Evolutionary conservation across 2,888 invertebrate genomes (phyloP), one percentile per base, ranked within the genome.

Genomic region (Pseudeuparius sepicola): DNA sequence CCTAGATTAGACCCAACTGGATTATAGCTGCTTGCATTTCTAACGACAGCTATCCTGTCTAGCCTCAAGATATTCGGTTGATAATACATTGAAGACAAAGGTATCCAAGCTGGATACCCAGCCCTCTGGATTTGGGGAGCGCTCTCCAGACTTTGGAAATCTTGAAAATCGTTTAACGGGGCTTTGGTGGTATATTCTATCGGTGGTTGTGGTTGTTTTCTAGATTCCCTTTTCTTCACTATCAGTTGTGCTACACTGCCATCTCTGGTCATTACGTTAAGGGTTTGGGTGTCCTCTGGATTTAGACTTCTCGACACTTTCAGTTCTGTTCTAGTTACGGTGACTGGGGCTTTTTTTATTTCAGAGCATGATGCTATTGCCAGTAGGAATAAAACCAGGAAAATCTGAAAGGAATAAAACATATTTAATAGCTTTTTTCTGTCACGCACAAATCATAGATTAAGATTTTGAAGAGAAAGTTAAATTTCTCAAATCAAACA

Each of bases 221-320:
- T 77, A 3, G 65, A 63, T 36, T 76, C 75, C 40, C 77, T 68
- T 51, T 77, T 72, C 58, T 82, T 82, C 4, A 84, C 80, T 25
- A 84, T 78, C 7, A 87, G 64, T 47, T 83, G 83, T 1, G 86
- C 82, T 14, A 83, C 63, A 39, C 75, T 78, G 2, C 87, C 87
- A 13, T 78, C 72, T 52, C 75, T 76, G 0, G 84, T 82, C 50
- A 78, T 71, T 0, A 87, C 82, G 51, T 77, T 80, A 24, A 86
- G 62, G 18, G 84, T 81, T 54, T 83, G 79, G 28, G 79, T 83
- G 43, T 79, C 74, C 14, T 78, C 77, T 1, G 85, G 84, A 56
- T 81, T 74, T 10, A 86, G 66, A 54, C 81, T 83, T 41, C 85
- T 68, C 2, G 82, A 76, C 12, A 84, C 82, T 56, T 83, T 80